Conservation (phyloP, 2,797 vertebrate genomes). For the Diplodus puntazzo region DNA sequence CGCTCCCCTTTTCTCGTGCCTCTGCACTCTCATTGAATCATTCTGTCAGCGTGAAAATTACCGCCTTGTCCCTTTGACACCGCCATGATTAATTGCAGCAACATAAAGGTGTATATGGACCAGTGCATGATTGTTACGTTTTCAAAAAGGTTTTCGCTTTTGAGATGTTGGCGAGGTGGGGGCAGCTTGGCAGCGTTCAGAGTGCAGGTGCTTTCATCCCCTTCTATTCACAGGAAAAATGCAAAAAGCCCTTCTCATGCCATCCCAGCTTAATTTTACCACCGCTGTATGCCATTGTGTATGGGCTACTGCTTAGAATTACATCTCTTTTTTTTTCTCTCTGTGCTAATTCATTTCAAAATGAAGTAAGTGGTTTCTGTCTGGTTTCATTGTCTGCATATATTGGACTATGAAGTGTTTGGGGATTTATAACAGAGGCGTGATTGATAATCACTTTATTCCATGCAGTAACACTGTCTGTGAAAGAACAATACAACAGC, state of each 20-base stretch:
- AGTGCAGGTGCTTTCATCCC: slow-evolving; percentile 81
- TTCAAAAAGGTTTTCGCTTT: slow-evolving; percentile 62
- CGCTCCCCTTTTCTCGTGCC: slow-evolving; percentile 32
- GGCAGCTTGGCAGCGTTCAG: slow-evolving; percentile 48
- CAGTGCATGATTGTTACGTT: slow-evolving; percentile 66
- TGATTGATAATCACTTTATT: slow-evolving; percentile 78
- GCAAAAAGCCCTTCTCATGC: slow-evolving; percentile 56
- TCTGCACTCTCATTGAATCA: slow-evolving; percentile 57
- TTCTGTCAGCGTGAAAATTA: slow-evolving; percentile 74
- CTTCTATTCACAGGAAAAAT: slow-evolving; percentile 71
- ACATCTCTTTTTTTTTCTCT: slow-evolving; percentile 52
- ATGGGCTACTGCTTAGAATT: slow-evolving; percentile 50
- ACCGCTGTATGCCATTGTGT: slow-evolving; percentile 49
- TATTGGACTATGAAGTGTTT: slow-evolving; percentile 67
- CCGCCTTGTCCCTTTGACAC: slow-evolving; percentile 75
- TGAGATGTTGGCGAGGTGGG: slow-evolving; percentile 50
- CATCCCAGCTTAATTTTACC: slow-evolving; percentile 52
- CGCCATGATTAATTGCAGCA: slow-evolving; percentile 77
- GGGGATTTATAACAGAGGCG: slow-evolving; percentile 66
- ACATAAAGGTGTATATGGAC: slow-evolving; percentile 73
- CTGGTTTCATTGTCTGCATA: slow-evolving; percentile 64
- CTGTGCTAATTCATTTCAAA: slow-evolving; percentile 62
- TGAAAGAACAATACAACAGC: slow-evolving; percentile 51
- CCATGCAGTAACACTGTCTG: slow-evolving; percentile 46
- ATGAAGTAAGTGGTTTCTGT: slow-evolving; percentile 65